Base-by-base conservation (phyloP, 2,888 invertebrate genomes). In the Netelia virgata region DNA sequence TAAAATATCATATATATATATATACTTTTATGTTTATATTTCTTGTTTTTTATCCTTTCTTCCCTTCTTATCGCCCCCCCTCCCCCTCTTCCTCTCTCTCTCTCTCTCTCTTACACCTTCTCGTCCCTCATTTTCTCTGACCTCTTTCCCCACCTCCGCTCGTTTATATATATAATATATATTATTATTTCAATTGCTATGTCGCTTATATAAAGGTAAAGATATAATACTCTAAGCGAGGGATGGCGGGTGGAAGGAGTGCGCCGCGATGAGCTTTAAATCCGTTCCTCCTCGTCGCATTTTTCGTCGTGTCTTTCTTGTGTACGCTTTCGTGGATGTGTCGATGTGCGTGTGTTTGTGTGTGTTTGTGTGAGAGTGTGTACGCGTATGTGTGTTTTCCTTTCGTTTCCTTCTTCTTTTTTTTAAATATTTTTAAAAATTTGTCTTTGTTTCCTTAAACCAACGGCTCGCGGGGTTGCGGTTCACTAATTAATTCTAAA, bases 221-320 rank as follows among this genome's bases (percentile, higher is more conserved):
- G 91, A 90, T 92, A 92, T 92, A 92, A 92, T 92, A 92, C 91
- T 92, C 91, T 92, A 91, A 91, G 90, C 91, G 91, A 92, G 90
- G 90, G 92, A 91, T 90, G 91, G 89, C 91, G 91, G 91, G 90
- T 91, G 91, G 90, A 90, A 89, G 88, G 89, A 89, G 88, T 87
- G 88, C 87, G 88, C 87, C 86, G 83, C 86, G 86, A 84, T 86
- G 87, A 87, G 85, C 77, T 86, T 83, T 87, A 79, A 69, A 78
- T 84, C 82, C 70, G 55, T 84, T 78, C 73, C 72, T 77, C 69
- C 82, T 74, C 77, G 64, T 81, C 64, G 43, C 57, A 53, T 50
- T 80, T 36, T 50, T 16, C 59, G 41, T 75, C 66, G 20, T 77
- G 57, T 82, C 43, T 72, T 47, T 70, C 18, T 47, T 61, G 69